phyloP scores from a whole-genome alignment of 1,140 invertebrate species.

The Neoseiulus cucumeris region DNA sequence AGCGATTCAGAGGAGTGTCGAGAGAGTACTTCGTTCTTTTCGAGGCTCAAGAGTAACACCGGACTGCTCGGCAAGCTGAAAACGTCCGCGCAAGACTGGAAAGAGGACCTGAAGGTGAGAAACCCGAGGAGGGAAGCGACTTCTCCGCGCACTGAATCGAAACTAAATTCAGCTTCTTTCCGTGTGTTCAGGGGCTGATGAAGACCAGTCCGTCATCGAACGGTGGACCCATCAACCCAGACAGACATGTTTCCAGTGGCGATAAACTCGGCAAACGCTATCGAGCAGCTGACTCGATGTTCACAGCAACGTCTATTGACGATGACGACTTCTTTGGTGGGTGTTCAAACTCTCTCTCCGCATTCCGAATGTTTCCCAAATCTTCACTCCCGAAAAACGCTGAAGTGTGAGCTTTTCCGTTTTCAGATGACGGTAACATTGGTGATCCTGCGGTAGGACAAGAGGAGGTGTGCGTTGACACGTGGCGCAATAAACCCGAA shows the following conservation, averaged over 20 bases:
- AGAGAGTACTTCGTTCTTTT: conserved; percentile 14
- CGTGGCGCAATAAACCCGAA: conserved; percentile 61
- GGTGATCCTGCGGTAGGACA: conserved; percentile 21
- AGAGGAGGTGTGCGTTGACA: conserved; percentile 44
- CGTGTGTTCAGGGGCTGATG: neutral
- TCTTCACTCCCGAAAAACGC: conserved; percentile 11
- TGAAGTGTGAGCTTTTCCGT: neutral
- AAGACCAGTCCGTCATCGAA: neutral
- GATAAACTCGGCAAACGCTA: conserved; percentile 70
- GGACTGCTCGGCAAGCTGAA: neutral
- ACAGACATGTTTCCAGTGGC: conserved; percentile 50
- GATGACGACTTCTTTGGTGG: conserved; percentile 53
- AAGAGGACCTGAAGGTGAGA: neutral
- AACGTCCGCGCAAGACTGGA: neutral
- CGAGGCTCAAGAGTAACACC: neutral
- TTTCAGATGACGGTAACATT: conserved; percentile 6
- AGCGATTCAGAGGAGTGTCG: neutral
- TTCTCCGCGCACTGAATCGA: too few relatives aligned
- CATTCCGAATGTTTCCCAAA: too few relatives aligned
- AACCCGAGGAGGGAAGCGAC: too few relatives aligned
- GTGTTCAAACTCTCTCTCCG: too few relatives aligned
- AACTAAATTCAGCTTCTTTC: neutral
- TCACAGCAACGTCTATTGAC: conserved; percentile 51
- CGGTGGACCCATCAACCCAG: conserved; percentile 13
- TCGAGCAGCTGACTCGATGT: conserved; percentile 70